Evolutionary conservation across 2,888 invertebrate species (phyloP).

Genomic region (Ectropis crepuscularia): DNA sequence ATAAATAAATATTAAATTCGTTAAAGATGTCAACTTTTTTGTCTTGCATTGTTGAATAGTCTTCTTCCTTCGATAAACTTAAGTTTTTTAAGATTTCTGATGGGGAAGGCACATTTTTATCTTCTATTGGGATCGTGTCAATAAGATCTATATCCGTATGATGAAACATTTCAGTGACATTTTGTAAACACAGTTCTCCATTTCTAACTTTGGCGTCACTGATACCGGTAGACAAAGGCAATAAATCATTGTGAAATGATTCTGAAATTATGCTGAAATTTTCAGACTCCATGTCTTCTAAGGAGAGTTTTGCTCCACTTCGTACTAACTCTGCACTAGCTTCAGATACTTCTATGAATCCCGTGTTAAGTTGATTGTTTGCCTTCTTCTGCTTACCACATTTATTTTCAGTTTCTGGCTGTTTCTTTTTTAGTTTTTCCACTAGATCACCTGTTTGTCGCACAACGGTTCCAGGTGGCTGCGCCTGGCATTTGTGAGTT

Average conservation of each 20-base stretch:
- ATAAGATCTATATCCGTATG: slow-evolving; percentile 67
- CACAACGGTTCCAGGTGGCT: slow-evolving; percentile 85
- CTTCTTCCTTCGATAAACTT: slow-evolving; percentile 81
- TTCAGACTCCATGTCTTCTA: slow-evolving; percentile 79
- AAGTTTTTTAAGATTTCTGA: slow-evolving; percentile 87
- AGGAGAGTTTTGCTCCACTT: slow-evolving; percentile 74
- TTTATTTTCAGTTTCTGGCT: slow-evolving; percentile 46
- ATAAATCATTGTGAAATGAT: slow-evolving; percentile 49
- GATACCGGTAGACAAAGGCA: slow-evolving; percentile 14
- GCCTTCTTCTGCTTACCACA: slow-evolving; percentile 18
- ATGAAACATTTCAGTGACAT: slow-evolving; percentile 62
- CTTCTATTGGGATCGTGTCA: slow-evolving; percentile 60
- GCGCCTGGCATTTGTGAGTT: slow-evolving; percentile 91
- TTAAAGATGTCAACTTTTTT: slow-evolving; percentile 49
- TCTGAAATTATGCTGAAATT: slow-evolving; percentile 70
- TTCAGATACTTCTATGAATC: slow-evolving; percentile 66
- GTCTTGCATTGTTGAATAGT: slow-evolving; percentile 50
- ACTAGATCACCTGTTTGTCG: slow-evolving; percentile 78
- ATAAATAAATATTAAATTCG: slow-evolving; percentile 57
- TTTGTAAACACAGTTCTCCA: slow-evolving; percentile 21
- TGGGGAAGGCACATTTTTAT: slow-evolving; percentile 86
- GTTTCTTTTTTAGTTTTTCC: slow-evolving; percentile 78
- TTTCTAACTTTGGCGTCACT: not conserved
- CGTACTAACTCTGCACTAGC: slow-evolving; percentile 75
- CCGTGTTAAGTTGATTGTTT: not conserved